A percentile compares a stretch with the other conserved stretches of the same genome.
Conservation (phyloP, 2,797 vertebrate species). For the Chanos chanos region DNA sequence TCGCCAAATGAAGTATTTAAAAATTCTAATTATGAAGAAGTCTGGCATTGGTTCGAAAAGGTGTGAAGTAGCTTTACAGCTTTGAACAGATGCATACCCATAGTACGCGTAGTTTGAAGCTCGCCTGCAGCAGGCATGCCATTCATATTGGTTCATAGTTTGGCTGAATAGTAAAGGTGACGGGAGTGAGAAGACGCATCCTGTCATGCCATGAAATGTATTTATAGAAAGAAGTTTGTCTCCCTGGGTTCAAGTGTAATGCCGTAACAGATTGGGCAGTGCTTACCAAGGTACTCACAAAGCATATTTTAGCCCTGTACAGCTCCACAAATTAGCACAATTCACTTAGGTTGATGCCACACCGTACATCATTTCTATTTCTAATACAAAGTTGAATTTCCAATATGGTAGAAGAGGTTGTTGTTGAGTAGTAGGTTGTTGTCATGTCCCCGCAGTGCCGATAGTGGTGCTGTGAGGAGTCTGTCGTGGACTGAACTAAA, state of each 20-base stretch:
- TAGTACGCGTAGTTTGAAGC: background rate
- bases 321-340: conserved; percentile 17
- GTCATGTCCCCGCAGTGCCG: conserved; percentile 97
- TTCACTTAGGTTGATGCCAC: conserved; percentile 23
- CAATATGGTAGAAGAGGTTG: conserved; percentile 98
- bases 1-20: no score
- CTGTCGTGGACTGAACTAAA: conserved; percentile 81
- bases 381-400: conserved; percentile 76
- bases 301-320: conserved; percentile 4
- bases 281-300: conserved; percentile 18
- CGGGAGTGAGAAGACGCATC: conserved; percentile 17
- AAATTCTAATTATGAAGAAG: no score
- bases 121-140: background rate
- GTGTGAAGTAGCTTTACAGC: no score
- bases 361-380: conserved; percentile 37
- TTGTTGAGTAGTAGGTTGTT: conserved; percentile 88
- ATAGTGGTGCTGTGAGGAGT: conserved; percentile 99
- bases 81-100: background rate
- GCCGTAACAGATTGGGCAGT: no score
- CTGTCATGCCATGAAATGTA: conserved; percentile 18
- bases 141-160: background rate
- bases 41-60: no score
- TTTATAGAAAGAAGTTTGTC: conserved; percentile 15
- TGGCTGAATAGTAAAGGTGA: conserved; percentile 13
- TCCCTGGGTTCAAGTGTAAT: no score